phyloP scores from a whole-genome alignment of 2,797 vertebrate species.

The Amblyraja radiata region DNA sequence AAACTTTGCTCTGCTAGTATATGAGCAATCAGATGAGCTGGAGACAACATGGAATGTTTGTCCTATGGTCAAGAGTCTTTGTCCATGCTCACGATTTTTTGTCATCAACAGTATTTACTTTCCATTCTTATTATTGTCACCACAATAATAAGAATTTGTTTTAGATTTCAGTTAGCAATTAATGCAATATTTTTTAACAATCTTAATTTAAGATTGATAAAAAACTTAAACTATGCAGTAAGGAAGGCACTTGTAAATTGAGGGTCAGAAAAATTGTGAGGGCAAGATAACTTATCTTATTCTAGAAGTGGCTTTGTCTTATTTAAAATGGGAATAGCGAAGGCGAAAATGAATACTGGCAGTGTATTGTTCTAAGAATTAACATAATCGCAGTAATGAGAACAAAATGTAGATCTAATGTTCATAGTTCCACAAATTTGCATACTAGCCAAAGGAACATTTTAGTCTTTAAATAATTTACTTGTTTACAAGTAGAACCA shows the following conservation, averaged over 20 bases:
- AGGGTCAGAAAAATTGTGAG: background rate
- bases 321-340: background rate
- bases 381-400: background rate
- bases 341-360: background rate
- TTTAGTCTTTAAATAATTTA: background rate
- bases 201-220: background rate
- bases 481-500: background rate
- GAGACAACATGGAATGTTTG: background rate
- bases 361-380: background rate
- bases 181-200: background rate
- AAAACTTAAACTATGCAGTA: background rate
- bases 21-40: too few relatives aligned
- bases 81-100: background rate
- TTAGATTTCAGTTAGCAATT: background rate
- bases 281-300: background rate
- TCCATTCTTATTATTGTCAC: background rate
- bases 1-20: too few relatives aligned
- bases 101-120: background rate
- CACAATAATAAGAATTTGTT: too few relatives aligned
- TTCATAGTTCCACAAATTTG: background rate
- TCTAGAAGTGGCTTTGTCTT: background rate
- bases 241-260: background rate
- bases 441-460: background rate
- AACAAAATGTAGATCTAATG: background rate
- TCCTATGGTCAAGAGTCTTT: background rate